Conservation (phyloP, 53 echinoderm and acorn worm species). For the Echinometra lucunter region DNA sequence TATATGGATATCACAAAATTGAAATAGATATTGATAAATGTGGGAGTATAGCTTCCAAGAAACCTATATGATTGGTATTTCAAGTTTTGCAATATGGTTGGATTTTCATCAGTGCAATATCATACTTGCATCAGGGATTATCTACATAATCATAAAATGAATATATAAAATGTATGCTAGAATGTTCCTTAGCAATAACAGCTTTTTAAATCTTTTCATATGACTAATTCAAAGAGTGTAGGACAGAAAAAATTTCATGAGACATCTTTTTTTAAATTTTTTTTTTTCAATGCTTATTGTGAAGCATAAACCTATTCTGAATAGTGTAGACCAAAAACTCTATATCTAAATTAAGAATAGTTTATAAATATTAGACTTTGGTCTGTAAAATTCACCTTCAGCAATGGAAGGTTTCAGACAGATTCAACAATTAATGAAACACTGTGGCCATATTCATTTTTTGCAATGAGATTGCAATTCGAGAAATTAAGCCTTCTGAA, state of each 20-base stretch:
- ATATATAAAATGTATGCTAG: neutral
- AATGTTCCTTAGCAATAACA: neutral
- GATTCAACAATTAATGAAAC: constrained; percentile 16
- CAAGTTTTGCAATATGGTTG: neutral
- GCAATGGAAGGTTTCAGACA: neutral
- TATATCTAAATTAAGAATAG: neutral
- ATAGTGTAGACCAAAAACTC: neutral
- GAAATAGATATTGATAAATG: neutral
- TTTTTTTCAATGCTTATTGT: no score
- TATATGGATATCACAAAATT: no score
- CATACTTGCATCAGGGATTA: neutral
- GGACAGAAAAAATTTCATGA: neutral
- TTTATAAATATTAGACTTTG: neutral
- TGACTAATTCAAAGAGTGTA: neutral
- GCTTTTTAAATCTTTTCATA: neutral
- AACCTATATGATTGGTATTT: neutral
- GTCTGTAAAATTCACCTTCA: neutral
- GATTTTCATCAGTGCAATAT: neutral
- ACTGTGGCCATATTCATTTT: neutral
- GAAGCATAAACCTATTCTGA: neutral
- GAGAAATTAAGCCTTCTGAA: constrained; percentile 38
- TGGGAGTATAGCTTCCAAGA: neutral
- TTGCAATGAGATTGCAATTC: neutral
- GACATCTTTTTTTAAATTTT: neutral
- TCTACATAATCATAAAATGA: neutral